These are phyloP conservation scores for Agelas oroides DNA, from an alignment of 37 sponge, comb jelly and placozoan species.

Conservation along the genomic window DNA sequence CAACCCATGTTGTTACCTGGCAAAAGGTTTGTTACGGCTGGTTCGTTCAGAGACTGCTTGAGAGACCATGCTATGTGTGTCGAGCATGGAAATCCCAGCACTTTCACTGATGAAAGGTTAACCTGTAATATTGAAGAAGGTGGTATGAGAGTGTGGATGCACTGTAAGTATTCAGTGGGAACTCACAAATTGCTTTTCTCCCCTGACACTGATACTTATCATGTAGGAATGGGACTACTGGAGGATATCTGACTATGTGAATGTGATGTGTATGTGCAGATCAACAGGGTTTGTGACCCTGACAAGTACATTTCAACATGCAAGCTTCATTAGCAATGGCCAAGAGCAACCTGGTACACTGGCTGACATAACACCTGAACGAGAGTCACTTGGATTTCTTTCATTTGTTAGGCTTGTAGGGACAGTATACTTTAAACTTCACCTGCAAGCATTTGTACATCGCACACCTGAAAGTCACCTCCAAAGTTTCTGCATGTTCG, in stretches of 20 bases:
- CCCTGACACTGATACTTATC: constrained; percentile 45
- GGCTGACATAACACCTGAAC: too few species aligned
- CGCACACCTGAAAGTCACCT: too few species aligned
- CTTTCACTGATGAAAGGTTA: not conserved
- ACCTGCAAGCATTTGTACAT: too few species aligned
- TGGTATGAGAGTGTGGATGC: constrained; percentile 33
- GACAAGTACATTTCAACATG: constrained; percentile 26
- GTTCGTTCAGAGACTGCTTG: not conserved
- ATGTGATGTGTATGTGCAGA: not conserved
- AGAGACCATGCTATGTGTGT: not conserved
- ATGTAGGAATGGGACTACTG: constrained; percentile 24
- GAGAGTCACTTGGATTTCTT: too few species aligned
- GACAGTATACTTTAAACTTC: too few species aligned
- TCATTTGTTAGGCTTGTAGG: too few species aligned
- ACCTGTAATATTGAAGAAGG: constrained; percentile 14
- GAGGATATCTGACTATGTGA: too few species aligned
- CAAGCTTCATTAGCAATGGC: constrained; percentile 22
- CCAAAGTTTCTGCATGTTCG: too few species aligned
- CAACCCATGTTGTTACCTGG: not conserved
- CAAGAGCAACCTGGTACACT: too few species aligned
- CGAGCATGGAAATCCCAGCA: too few species aligned
- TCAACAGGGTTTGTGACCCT: constrained; percentile 33
- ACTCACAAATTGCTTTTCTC: constrained; percentile 21
- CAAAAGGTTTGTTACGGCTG: constrained; percentile 6
- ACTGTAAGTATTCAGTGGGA: constrained; percentile 7